A percentile compares a stretch with the other conserved stretches of the same genome.
These are phyloP conservation scores for human (Homo sapiens) DNA, from an alignment of 2,113 vertebrate genomes.

Conservation along the genomic window DNA sequence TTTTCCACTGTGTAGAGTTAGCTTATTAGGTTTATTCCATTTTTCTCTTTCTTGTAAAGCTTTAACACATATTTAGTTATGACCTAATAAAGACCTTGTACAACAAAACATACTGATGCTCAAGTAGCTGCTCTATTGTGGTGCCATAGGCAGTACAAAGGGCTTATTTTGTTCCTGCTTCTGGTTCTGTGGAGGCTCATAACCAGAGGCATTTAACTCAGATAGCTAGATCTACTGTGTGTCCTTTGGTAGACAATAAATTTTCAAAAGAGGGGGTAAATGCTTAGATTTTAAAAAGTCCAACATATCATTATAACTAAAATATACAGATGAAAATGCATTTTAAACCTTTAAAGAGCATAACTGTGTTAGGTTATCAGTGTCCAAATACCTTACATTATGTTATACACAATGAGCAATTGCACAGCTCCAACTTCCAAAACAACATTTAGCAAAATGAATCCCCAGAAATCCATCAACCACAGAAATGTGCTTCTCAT, in stretches of 20 bases:
- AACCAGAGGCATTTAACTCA: not conserved
- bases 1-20: slow-evolving; percentile 18
- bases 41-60: slow-evolving; percentile 5
- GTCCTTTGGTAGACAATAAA: not conserved
- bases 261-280: slow-evolving; percentile 34
- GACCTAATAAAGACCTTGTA: slow-evolving; percentile 9
- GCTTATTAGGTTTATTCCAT: slow-evolving; percentile 21
- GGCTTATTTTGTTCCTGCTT: not conserved
- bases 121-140: not conserved
- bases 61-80: not conserved
- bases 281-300: not conserved
- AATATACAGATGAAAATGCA: not conserved
- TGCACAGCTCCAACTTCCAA: not conserved
- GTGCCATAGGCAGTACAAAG: not conserved
- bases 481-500: not conserved
- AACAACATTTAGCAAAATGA: not conserved
- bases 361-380: not conserved
- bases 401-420: not conserved
- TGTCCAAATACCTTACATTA: not conserved
- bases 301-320: not conserved
- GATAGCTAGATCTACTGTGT: not conserved
- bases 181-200: not conserved
- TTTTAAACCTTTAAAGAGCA: not conserved
- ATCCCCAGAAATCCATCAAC: not conserved
- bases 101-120: not conserved